phyloP scores from a whole-genome alignment of 1,140 invertebrate genomes.

The Armadillidium nasatum region DNA sequence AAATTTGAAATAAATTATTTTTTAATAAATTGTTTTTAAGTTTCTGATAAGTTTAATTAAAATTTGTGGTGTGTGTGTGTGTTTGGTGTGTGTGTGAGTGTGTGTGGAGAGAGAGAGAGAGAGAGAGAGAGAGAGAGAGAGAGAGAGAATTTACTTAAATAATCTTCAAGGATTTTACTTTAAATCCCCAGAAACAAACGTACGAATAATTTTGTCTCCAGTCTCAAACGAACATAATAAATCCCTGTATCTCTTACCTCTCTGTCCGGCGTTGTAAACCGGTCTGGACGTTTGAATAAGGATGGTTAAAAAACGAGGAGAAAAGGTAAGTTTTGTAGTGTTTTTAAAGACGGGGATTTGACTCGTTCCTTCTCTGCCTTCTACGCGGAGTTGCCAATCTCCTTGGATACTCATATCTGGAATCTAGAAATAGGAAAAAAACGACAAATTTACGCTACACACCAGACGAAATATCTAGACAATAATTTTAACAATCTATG shows the following conservation, averaged over 20 bases:
- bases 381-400: slow-evolving; percentile 33
- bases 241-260: slow-evolving; percentile 22
- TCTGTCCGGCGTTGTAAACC: slow-evolving; percentile 42
- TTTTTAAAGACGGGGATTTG: slow-evolving; percentile 29
- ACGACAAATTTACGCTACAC: no score
- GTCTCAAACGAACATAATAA: no score
- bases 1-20: no score
- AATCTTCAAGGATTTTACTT: background rate
- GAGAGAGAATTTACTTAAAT: background rate
- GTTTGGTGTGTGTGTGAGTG: no score
- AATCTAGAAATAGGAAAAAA: no score
- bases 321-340: slow-evolving; percentile 35
- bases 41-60: no score
- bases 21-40: no score
- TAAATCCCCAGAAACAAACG: no score
- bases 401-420: slow-evolving; percentile 28
- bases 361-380: slow-evolving; percentile 27
- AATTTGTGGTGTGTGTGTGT: no score
- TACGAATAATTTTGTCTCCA: no score
- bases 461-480: no score
- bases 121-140: slow-evolving; percentile 2
- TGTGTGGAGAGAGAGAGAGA: slow-evolving; percentile 2
- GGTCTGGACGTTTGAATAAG: slow-evolving; percentile 39
- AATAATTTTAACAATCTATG: no score
- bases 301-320: slow-evolving; percentile 36